Evolutionary conservation across 2,888 invertebrate genomes (phyloP).

Genomic region (Latheticus oryzae): DNA sequence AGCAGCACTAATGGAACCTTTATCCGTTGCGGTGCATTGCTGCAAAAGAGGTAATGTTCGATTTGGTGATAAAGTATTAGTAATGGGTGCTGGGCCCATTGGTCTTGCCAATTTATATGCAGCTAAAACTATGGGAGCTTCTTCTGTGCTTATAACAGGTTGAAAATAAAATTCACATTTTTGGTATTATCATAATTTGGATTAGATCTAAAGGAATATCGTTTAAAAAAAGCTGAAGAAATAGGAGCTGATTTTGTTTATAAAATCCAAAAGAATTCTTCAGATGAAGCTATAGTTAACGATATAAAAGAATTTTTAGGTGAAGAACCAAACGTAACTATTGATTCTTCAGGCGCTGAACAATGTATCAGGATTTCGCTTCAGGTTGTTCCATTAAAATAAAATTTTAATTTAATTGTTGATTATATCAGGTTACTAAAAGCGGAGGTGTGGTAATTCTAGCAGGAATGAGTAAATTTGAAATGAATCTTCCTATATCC

Average conservation of each 20-base stretch:
- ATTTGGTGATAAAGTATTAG: conserved; percentile 77
- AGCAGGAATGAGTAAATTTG: conserved; percentile 87
- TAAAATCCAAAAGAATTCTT: conserved; percentile 69
- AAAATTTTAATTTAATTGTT: conserved; percentile 2
- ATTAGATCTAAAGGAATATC: conserved; percentile 73
- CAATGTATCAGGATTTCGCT: conserved; percentile 81
- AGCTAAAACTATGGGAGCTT: conserved; percentile 89
- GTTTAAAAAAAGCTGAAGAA: conserved; percentile 77
- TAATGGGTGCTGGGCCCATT: conserved; percentile 90
- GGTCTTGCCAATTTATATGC: conserved; percentile 84
- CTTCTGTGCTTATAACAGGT: conserved; percentile 76
- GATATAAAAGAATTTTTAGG: conserved; percentile 73
- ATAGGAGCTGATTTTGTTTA: conserved; percentile 82
- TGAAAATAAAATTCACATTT: not conserved
- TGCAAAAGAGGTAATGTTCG: conserved; percentile 85
- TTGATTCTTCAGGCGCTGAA: conserved; percentile 92
- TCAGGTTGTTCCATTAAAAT: conserved; percentile 65
- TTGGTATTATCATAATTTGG: not conserved
- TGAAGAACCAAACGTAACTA: conserved; percentile 76
- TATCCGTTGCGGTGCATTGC: conserved; percentile 94
- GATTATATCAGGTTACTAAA: conserved; percentile 81
- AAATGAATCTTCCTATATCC: conserved; percentile 84
- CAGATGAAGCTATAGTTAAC: conserved; percentile 71
- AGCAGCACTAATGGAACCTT: conserved; percentile 92
- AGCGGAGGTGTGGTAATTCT: conserved; percentile 88